phyloP scores from a whole-genome alignment of 53 echinoderm and acorn worm genomes.

The Holothuria scabra region DNA sequence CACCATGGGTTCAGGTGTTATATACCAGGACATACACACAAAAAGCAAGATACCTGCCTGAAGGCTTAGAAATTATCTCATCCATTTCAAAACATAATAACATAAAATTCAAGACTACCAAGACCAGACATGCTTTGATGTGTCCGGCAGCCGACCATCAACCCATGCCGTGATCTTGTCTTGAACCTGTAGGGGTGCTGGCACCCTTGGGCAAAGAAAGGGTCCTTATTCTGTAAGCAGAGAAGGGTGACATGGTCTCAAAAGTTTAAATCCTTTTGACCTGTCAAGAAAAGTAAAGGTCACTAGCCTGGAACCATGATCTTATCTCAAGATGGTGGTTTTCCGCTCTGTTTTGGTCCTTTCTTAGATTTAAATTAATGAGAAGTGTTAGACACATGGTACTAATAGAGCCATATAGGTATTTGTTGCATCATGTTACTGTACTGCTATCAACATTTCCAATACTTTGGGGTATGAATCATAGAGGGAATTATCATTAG shows the following conservation, averaged over 20 bases:
- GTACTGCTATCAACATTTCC: too few species aligned
- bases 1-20: conserved; percentile 9
- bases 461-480: too few species aligned
- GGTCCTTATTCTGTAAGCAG: not conserved
- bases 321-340: not conserved
- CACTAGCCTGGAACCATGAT: conserved; percentile 14
- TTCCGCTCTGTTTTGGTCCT: conserved; percentile 3
- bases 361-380: too few species aligned
- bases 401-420: too few species aligned
- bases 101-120: not conserved
- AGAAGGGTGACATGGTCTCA: not conserved
- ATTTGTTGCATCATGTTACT: too few species aligned
- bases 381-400: too few species aligned
- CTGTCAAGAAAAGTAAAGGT: not conserved
- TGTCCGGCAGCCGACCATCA: conserved; percentile 22
- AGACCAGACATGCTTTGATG: conserved; percentile 32
- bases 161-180: not conserved
- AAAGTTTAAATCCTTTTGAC: not conserved
- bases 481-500: too few species aligned
- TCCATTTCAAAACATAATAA: conserved; percentile 9
- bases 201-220: conserved; percentile 3
- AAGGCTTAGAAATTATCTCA: not conserved
- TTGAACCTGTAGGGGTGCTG: conserved; percentile 1
- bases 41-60: not conserved
- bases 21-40: not conserved